Conservation (phyloP, 2,888 invertebrate species). For the Phortica magna region DNA sequence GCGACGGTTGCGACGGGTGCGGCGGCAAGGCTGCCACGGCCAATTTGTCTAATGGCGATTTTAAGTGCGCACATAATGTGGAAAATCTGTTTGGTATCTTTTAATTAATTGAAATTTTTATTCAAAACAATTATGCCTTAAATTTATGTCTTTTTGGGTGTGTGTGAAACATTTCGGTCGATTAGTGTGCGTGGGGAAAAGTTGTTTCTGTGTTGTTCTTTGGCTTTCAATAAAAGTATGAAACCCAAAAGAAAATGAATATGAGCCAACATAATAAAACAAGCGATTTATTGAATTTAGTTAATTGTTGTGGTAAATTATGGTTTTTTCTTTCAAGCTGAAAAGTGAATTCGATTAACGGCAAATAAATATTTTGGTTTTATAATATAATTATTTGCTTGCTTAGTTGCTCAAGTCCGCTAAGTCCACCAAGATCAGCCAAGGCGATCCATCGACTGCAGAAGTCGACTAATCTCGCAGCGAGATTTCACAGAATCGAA, state of each 20-base stretch:
- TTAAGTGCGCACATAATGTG: constrained; percentile 59
- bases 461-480: neutral
- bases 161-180: constrained; percentile 32
- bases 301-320: constrained; percentile 20
- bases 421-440: constrained; percentile 36
- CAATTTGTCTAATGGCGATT: constrained; percentile 65
- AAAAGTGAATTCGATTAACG: constrained; percentile 50
- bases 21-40: constrained; percentile 7
- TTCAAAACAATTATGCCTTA: constrained; percentile 41
- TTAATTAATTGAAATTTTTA: constrained; percentile 60
- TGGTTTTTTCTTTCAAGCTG: neutral
- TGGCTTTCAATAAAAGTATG: neutral
- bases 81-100: constrained; percentile 58
- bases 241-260: too few species aligned
- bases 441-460: neutral
- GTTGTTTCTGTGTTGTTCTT: neutral
- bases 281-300: neutral
- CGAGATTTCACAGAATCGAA: neutral
- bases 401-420: constrained; percentile 42
- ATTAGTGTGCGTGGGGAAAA: neutral
- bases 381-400: constrained; percentile 43
- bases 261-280: neutral
- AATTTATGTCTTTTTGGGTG: constrained; percentile 45
- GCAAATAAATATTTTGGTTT: constrained; percentile 66
- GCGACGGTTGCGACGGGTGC: neutral